Evolutionary conservation across 2,888 invertebrate species (phyloP).

Genomic region (Matsumyia berberina): DNA sequence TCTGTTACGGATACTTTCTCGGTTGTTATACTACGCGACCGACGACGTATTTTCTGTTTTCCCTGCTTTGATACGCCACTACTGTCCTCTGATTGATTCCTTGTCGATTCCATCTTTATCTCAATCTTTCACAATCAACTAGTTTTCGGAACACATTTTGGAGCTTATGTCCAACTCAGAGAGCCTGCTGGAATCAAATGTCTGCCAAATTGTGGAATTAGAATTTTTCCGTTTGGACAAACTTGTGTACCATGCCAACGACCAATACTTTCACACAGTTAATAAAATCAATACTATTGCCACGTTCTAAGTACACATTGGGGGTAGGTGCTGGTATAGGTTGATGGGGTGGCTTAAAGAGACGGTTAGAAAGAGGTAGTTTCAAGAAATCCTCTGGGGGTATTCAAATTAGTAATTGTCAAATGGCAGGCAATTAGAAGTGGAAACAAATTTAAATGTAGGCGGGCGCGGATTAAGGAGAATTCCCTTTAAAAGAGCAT

Average conservation of each 20-base stretch:
- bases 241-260: slow-evolving; percentile 82
- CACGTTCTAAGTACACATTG: slow-evolving; percentile 4
- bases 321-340: not conserved
- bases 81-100: slow-evolving; percentile 26
- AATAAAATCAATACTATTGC: slow-evolving; percentile 65
- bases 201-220: slow-evolving; percentile 26
- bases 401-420: slow-evolving; percentile 46
- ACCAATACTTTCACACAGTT: slow-evolving; percentile 40
- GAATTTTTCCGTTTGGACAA: slow-evolving; percentile 81
- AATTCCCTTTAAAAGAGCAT: not conserved
- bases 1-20: slow-evolving; percentile 16
- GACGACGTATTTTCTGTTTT: slow-evolving; percentile 40
- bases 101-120: slow-evolving; percentile 38
- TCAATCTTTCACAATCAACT: not conserved
- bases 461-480: not conserved
- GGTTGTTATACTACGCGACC: slow-evolving; percentile 61
- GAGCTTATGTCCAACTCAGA: slow-evolving; percentile 25
- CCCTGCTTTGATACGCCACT: not conserved
- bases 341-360: not conserved
- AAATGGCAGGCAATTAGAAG: slow-evolving; percentile 37
- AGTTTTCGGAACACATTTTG: not conserved
- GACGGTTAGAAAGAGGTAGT: not conserved
- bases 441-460: not conserved
- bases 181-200: slow-evolving; percentile 38
- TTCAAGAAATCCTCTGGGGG: slow-evolving; percentile 26